Percentiles rank a stretch among this genome's conserved stretches.
These are phyloP conservation scores for Drosophila sordidula DNA, from an alignment of 2,888 invertebrate genomes.

Conservation along the genomic window DNA sequence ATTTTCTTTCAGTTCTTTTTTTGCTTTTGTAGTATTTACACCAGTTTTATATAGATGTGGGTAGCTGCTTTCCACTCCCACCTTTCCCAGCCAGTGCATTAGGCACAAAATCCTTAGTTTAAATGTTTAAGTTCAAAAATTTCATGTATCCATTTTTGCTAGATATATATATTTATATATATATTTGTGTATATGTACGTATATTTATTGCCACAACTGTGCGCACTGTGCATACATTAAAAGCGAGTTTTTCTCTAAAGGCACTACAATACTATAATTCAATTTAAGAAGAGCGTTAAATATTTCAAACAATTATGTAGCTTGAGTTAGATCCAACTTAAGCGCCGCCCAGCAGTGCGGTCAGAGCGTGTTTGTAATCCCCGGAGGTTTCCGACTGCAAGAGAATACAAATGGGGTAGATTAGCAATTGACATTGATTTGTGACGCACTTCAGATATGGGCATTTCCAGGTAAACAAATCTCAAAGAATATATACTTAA, in stretches of 20 bases:
- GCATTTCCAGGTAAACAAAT: constrained; percentile 6
- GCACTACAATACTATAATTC: constrained; percentile 1
- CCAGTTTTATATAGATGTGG: background rate
- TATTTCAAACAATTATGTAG: constrained; percentile 14
- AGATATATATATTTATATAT: constrained; percentile 1
- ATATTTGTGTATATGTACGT: constrained; percentile 15
- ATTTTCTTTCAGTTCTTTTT: no score
- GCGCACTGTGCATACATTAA: constrained; percentile 54
- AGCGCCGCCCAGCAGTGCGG: constrained; percentile 84
- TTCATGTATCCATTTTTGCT: constrained; percentile 20
- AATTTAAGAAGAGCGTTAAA: constrained; percentile 25
- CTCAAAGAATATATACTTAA: background rate
- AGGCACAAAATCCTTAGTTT: constrained; percentile 20
- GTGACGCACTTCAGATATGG: constrained; percentile 1
- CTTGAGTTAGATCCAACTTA: constrained; percentile 42
- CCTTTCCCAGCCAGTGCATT: background rate
- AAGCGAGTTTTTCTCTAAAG: constrained; percentile 21
- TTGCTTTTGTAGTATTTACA: background rate
- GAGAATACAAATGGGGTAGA: constrained; percentile 14
- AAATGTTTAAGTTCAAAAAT: constrained; percentile 9
- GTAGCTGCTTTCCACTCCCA: background rate
- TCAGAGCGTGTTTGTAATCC: constrained; percentile 86
- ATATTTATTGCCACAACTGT: constrained; percentile 53
- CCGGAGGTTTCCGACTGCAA: constrained; percentile 86
- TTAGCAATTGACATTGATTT: background rate